phyloP scores from a whole-genome alignment of 2,113 vertebrate species.

The Microcebus jonahi region DNA sequence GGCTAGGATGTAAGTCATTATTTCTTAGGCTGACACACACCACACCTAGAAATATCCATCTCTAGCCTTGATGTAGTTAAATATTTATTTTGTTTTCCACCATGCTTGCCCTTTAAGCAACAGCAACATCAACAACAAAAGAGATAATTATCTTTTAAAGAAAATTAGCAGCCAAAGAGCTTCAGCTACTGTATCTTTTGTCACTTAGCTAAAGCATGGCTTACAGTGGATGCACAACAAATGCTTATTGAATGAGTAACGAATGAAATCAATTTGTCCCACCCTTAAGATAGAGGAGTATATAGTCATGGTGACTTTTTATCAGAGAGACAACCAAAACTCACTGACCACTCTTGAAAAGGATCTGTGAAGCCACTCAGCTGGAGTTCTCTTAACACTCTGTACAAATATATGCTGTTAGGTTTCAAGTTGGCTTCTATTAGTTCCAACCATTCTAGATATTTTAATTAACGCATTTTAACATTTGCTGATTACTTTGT shows the following conservation, averaged over 20 bases:
- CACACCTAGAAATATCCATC: slow-evolving; percentile 38
- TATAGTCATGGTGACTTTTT: not conserved
- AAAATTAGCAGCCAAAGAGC: slow-evolving; percentile 28
- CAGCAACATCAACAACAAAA: not conserved
- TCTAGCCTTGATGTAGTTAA: slow-evolving; percentile 35
- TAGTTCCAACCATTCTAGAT: not conserved
- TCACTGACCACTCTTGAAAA: not conserved
- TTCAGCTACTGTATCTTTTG: not conserved
- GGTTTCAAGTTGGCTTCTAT: not conserved
- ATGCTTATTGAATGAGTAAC: slow-evolving; percentile 19
- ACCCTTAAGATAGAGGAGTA: not conserved
- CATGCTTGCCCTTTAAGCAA: not conserved
- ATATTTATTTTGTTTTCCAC: slow-evolving; percentile 56
- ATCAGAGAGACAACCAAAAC: not conserved
- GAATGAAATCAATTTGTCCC: not conserved
- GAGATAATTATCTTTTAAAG: not conserved
- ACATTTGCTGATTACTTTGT: slow-evolving; percentile 21
- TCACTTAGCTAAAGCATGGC: not conserved
- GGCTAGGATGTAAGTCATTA: slow-evolving; percentile 13
- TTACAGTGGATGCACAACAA: not conserved
- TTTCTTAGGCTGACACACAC: slow-evolving; percentile 4
- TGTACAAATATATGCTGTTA: not conserved
- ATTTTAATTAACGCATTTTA: slow-evolving; percentile 17
- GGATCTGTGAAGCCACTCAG: not conserved
- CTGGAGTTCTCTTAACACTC: not conserved